Evolutionary conservation across 2,888 invertebrate species (phyloP), one percentile per base, ranked within the genome.

Genomic region (Beris chalybata): DNA sequence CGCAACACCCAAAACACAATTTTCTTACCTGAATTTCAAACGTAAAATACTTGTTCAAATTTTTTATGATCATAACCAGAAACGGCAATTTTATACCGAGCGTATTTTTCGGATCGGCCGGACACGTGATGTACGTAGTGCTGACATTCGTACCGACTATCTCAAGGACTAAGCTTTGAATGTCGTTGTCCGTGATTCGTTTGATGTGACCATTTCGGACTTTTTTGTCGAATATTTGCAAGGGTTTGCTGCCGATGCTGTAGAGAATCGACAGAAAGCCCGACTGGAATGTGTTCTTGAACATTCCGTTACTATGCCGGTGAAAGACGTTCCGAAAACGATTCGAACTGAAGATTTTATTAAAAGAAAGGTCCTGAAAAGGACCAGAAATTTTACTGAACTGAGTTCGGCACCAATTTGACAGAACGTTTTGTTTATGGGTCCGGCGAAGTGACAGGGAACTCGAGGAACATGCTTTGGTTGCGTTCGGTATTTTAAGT

Each of bases 201-300:
- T 96, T 95, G 76, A 96, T 93, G 82, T 93, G 94, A 63, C 96
- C 97, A 86, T 96, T 95, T 78, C 93, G 87, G 64, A 93, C 91
- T 81, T 91, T 90, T 78, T 89, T 90, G 77, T 90, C 91, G 93
- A 93, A 93, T 76, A 92, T 89, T 81, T 92, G 91, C 71, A 93
- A 81, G 53, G 93, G 93, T 77, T 92, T 90, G 74, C 91, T 89
- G 70, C 93, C 93, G 76, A 92, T 91, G 79, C 92, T 92, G 82
- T 92, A 92, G 74, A 93, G 84, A 78, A 93, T 90, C 65, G 93
- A 91, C 66, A 93, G 82, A 80, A 92, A 91, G 71, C 92, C 92
- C 74, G 89, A 89, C 82, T 93, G 93, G 82, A 91, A 92, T 66
- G 91, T 89, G 77, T 91, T 91, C 81, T 91, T 91, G 80, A 92